Evolutionary conservation across 1,140 invertebrate species (phyloP).

Genomic region (Lucilia sericata): DNA sequence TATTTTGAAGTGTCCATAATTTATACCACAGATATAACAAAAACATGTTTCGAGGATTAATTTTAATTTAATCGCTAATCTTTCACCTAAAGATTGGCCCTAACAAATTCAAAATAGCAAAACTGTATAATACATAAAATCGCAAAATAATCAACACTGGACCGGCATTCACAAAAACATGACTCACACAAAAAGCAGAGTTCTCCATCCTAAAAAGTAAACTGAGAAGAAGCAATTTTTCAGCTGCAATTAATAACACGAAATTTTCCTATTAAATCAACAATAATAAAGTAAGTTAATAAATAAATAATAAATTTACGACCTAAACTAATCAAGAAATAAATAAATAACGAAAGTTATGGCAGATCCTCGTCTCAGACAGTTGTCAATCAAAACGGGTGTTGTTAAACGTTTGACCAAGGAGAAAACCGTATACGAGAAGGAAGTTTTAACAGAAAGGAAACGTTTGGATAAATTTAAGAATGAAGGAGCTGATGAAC

Average conservation of each 20-base stretch:
- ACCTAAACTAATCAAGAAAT: background rate
- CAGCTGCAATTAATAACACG: background rate
- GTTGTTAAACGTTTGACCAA: slow-evolving; percentile 87
- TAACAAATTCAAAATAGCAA: background rate
- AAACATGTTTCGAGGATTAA: no score
- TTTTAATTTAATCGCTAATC: no score
- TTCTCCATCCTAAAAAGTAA: background rate
- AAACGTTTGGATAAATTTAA: slow-evolving; percentile 83
- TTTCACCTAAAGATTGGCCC: no score
- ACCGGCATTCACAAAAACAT: slow-evolving; percentile 11
- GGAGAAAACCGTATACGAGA: slow-evolving; percentile 89
- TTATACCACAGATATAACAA: no score
- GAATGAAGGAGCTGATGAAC: slow-evolving; percentile 81
- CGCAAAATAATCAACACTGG: no score
- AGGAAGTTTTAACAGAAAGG: slow-evolving; percentile 82
- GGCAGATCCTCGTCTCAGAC: slow-evolving; percentile 84
- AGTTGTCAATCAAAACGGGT: slow-evolving; percentile 88
- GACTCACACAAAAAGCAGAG: slow-evolving; percentile 3
- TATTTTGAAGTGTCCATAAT: no score
- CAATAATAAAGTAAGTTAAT: background rate
- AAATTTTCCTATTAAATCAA: background rate
- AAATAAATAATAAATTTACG: background rate
- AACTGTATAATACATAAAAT: background rate
- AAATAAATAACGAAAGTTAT: slow-evolving; percentile 63
- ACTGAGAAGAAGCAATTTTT: background rate